Percentiles rank a stretch among this genome's conserved stretches.
Evolutionary conservation across 2,113 vertebrate species (phyloP).

Genomic region (Cyanistes caeruleus): DNA sequence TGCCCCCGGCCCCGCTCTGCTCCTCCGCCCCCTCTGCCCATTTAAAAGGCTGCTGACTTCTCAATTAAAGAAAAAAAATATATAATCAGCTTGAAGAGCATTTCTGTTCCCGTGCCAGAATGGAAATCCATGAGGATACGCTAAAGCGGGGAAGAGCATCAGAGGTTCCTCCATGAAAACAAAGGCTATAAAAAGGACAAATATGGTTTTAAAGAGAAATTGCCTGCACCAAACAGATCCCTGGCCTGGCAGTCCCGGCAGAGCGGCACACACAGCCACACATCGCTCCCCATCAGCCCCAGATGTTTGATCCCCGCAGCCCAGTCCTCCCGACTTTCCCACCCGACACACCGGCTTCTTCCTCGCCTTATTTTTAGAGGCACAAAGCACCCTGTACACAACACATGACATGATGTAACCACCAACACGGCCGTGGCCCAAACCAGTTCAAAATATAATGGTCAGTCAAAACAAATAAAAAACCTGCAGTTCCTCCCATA

Average conservation of each 20-base stretch:
- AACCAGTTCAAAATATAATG: constrained; percentile 56
- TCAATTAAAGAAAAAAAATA: not conserved
- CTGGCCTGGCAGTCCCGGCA: rapidly evolving
- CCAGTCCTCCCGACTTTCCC: not conserved
- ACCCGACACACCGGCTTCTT: constrained; percentile 31
- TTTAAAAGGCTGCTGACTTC: not conserved
- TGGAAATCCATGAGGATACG: not conserved
- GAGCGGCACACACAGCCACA: not conserved
- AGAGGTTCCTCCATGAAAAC: constrained; percentile 51
- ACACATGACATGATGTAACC: constrained; percentile 80
- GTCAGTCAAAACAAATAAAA: constrained; percentile 46
- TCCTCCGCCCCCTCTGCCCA: rapidly evolving
- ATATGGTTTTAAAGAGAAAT: not conserved
- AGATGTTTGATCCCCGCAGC: rapidly evolving
- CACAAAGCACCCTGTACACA: constrained; percentile 69
- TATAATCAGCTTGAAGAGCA: not conserved
- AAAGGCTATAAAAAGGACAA: constrained; percentile 69
- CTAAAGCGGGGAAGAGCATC: not conserved
- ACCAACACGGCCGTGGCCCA: constrained; percentile 38
- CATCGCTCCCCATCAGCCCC: not conserved
- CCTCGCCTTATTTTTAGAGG: constrained; percentile 76
- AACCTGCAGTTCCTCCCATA: constrained; percentile 54
- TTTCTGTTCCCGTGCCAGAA: not conserved
- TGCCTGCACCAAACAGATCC: rapidly evolving
- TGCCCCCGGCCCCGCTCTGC: rapidly evolving